A percentile compares a stretch with the other conserved stretches of the same genome.
Conservation (phyloP, 2,113 vertebrate species). For the Prunella fulvescens region DNA sequence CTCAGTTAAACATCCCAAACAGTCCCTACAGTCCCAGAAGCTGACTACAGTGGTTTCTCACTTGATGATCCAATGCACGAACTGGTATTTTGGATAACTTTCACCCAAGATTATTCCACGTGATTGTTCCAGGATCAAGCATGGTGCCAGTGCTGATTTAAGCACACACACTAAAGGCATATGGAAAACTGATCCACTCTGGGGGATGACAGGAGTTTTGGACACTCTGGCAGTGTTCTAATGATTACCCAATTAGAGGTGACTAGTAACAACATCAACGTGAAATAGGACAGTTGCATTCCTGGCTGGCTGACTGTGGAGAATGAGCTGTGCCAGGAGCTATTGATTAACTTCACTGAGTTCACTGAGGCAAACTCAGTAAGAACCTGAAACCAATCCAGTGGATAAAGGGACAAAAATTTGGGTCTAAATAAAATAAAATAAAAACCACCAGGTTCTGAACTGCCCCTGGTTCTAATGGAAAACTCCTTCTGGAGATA, state of each 20-base stretch:
- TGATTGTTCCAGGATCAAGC: background rate
- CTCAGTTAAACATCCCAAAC: fast-evolving
- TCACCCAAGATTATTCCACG: background rate
- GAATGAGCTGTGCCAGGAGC: background rate
- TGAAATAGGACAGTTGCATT: background rate
- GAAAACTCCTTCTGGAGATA: background rate
- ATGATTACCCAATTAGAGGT: background rate
- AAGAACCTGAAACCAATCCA: background rate
- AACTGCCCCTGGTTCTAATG: background rate
- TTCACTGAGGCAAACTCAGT: background rate
- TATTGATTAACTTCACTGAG: background rate
- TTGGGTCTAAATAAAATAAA: background rate
- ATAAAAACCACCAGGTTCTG: background rate
- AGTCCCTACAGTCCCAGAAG: background rate
- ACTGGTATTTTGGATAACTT: background rate
- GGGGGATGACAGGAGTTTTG: background rate
- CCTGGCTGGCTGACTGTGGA: background rate
- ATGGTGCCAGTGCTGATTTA: background rate
- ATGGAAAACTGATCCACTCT: background rate
- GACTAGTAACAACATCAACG: background rate
- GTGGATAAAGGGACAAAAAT: background rate
- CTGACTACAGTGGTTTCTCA: background rate
- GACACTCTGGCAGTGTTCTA: background rate
- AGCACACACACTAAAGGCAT: fast-evolving
- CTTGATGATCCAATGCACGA: background rate